Evolutionary conservation across 2,113 vertebrate genomes (phyloP).

Genomic region (Lynx canadensis): DNA sequence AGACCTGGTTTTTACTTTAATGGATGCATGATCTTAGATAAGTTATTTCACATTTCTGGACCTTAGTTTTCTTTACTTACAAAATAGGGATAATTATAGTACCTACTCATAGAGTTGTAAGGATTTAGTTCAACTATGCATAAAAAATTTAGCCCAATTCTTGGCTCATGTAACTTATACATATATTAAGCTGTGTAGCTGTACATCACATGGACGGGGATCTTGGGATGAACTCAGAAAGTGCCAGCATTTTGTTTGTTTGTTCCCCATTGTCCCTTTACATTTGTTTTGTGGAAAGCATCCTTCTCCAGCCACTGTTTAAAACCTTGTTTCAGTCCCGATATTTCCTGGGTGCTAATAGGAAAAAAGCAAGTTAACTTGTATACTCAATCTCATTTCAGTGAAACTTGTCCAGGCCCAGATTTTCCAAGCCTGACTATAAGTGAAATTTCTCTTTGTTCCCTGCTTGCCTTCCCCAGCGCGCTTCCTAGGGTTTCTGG

Average conservation of each 20-base stretch:
- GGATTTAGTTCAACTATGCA: slow-evolving; percentile 49
- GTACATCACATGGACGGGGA: neutral
- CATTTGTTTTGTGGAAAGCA: slow-evolving; percentile 36
- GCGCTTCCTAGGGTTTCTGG: neutral
- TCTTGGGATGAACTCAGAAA: slow-evolving; percentile 47
- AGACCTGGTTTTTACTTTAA: slow-evolving; percentile 39
- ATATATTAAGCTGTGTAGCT: slow-evolving; percentile 34
- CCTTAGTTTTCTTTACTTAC: slow-evolving; percentile 54
- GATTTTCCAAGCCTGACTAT: neutral
- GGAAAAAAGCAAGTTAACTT: neutral
- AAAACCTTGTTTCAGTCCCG: neutral
- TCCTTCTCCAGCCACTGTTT: neutral
- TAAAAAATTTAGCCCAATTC: slow-evolving; percentile 5
- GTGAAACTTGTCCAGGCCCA: neutral
- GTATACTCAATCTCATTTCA: neutral
- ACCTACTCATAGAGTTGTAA: slow-evolving; percentile 26
- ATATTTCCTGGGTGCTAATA: neutral
- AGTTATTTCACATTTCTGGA: neutral
- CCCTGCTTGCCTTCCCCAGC: neutral
- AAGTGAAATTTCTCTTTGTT: neutral
- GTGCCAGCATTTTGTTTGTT: neutral
- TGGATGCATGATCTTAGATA: slow-evolving; percentile 3
- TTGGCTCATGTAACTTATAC: slow-evolving; percentile 36
- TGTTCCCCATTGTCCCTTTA: neutral
- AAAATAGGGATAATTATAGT: slow-evolving; percentile 34